Percentiles rank a stretch among this genome's conserved stretches.
phyloP scores from a whole-genome alignment of 2,113 vertebrate species.

The Poeciliopsis turrubarensis region DNA sequence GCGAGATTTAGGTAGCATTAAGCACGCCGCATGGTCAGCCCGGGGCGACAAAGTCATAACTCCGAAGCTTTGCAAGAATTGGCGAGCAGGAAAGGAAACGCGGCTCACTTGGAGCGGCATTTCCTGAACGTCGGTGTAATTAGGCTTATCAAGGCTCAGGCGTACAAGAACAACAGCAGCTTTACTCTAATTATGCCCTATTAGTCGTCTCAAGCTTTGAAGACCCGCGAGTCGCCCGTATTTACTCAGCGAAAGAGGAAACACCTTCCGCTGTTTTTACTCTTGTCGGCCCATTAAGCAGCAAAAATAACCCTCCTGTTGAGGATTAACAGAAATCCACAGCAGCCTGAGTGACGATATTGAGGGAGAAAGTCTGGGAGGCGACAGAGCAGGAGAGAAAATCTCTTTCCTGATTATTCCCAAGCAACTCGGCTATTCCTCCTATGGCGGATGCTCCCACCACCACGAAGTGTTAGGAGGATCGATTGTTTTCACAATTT shows the following conservation, averaged over 20 bases:
- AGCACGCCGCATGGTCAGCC: too few relatives aligned
- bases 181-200: conserved; percentile 14
- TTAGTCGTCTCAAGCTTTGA: conserved; percentile 9
- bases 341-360: conserved; percentile 16
- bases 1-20: too few relatives aligned
- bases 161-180: conserved; percentile 22
- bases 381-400: neutral
- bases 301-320: conserved; percentile 8
- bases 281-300: conserved; percentile 14
- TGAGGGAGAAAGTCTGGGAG: conserved; percentile 1
- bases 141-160: conserved; percentile 25
- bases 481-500: too few relatives aligned
- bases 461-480: too few relatives aligned
- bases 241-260: neutral
- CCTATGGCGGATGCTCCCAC: too few relatives aligned
- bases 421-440: conserved; percentile 32
- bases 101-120: conserved; percentile 41
- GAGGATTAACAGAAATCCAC: conserved; percentile 6
- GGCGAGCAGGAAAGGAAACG: conserved; percentile 20
- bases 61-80: neutral
- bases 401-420: conserved; percentile 2
- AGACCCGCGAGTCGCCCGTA: neutral
- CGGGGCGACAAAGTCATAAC: too few relatives aligned
- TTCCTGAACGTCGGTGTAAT: conserved; percentile 58
- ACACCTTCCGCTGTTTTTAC: neutral